Evolutionary conservation across 2,113 vertebrate genomes (phyloP), one percentile per base, ranked within the genome.

Genomic region (Tonatia bakeri): DNA sequence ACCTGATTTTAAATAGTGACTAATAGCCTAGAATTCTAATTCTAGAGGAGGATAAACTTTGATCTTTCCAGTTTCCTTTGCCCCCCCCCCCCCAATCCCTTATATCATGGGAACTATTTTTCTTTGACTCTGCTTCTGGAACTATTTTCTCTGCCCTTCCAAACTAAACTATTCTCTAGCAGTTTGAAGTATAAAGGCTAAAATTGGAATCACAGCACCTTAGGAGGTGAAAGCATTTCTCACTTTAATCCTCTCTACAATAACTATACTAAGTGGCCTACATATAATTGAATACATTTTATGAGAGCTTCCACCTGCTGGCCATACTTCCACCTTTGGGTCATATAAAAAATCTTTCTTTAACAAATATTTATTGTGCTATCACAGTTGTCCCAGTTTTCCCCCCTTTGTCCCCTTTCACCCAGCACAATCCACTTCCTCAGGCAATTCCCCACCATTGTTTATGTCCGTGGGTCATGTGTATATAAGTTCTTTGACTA

Each of bases 11-110:
- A 86, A 76, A 36, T 67, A 91, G 56, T 76, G 20, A 54, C 9
- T 76, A 92, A 79, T 54, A 94, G 61, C n/a, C 11, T 26, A 83
- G 64, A 92, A 91, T 83, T 91, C n/a, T 38, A 93, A 91, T 64
- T 95, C 50, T 72, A 79, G 82, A 91, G 64, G n/a, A 76, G 69
- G 75, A 31, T 80, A 93, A 90, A 91, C 17, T 69, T 87, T 54
- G 69, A 90, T 38, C 40, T 84, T 94, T 91, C 45, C 11, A 38
- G 45, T 87, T 77, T 94, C 65, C 36, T 86, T 84, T 67, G 19
- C 3, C 28, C 4, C 22, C 11, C 22, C 3, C n/a, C 3, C 20
- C 11, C 59, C 77, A 88, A 33, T 2, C 20, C 15, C 28, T 83
- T 69, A 52, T 38, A 82, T 22, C 13, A 28, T 81, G 36, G 26